phyloP scores from a whole-genome alignment of 2,888 invertebrate species.

The Beris morrisii region DNA sequence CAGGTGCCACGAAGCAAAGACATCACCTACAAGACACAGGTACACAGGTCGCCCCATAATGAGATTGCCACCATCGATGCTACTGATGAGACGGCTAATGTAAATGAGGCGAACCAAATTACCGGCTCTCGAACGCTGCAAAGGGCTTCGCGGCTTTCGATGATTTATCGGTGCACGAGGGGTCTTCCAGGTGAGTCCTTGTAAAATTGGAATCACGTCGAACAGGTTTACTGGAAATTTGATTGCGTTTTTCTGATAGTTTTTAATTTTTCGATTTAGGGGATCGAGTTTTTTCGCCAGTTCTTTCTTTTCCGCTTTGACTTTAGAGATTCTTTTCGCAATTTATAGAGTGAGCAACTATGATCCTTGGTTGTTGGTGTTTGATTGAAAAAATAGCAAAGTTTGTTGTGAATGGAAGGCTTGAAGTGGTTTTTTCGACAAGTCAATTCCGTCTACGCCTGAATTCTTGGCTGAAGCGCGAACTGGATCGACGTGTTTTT shows the following conservation, averaged over 20 bases:
- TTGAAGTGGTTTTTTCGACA: too few species aligned
- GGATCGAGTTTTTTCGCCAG: too few species aligned
- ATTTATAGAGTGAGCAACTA: too few species aligned
- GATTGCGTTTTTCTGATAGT: conserved; percentile 5
- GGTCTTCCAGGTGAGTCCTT: conserved; percentile 17
- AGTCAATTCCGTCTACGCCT: too few species aligned
- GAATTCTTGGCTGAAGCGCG: too few species aligned
- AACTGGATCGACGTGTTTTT: too few species aligned
- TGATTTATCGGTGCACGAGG: conserved; percentile 18
- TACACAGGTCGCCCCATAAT: conserved; percentile 25
- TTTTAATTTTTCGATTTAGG: not conserved
- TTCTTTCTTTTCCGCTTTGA: too few species aligned
- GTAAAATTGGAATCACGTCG: conserved; percentile 4
- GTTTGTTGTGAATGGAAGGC: too few species aligned
- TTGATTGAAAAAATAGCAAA: too few species aligned
- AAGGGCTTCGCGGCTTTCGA: conserved; percentile 3
- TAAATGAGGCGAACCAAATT: conserved; percentile 27
- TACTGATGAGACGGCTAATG: conserved; percentile 19
- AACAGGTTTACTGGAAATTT: conserved; percentile 9
- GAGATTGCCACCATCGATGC: conserved; percentile 31
- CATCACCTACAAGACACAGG: conserved; percentile 24
- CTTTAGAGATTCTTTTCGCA: too few species aligned
- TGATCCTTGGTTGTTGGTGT: too few species aligned
- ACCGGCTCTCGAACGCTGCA: not conserved
- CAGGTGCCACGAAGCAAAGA: conserved; percentile 9